Conservation (phyloP, 2,888 invertebrate species). For the Dyspetes luteomarginatus region DNA sequence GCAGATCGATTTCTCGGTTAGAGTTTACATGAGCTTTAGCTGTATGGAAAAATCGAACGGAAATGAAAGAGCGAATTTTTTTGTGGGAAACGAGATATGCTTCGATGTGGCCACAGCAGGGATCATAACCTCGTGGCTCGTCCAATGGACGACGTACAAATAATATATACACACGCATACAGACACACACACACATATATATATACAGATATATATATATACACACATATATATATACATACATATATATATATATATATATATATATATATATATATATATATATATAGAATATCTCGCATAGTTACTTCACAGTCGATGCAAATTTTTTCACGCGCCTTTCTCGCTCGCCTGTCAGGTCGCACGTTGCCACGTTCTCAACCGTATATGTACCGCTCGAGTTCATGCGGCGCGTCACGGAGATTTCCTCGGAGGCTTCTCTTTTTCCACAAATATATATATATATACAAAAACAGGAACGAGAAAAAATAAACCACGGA, state of each 20-base stretch:
- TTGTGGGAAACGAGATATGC: background rate
- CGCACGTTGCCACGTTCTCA: slow-evolving; percentile 39
- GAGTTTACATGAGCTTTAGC: background rate
- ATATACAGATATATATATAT: slow-evolving; percentile 8
- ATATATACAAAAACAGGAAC: slow-evolving; percentile 37
- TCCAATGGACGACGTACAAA: background rate
- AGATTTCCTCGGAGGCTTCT: slow-evolving; percentile 77
- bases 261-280: slow-evolving; percentile 18
- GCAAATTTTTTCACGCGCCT: slow-evolving; percentile 62
- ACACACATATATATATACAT: slow-evolving; percentile 23
- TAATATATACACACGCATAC: slow-evolving; percentile 9
- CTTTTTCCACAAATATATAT: no score
- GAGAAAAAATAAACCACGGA: slow-evolving; percentile 40
- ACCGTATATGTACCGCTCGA: slow-evolving; percentile 30
- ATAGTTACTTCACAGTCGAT: slow-evolving; percentile 60
- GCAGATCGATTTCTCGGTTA: slow-evolving; percentile 38
- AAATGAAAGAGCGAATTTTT: background rate
- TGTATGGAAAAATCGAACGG: background rate
- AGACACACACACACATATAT: slow-evolving; percentile 16
- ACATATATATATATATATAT: slow-evolving; percentile 1
- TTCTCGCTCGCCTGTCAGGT: slow-evolving; percentile 47
- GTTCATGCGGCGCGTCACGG: slow-evolving; percentile 68
- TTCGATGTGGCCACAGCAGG: background rate
- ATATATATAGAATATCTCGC: no score
- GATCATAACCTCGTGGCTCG: slow-evolving; percentile 9